Percentiles rank a stretch among this genome's conserved stretches.
These are phyloP conservation scores for Pogonognathellus flavescens DNA, from an alignment of 1,140 invertebrate genomes.

Conservation along the genomic window DNA sequence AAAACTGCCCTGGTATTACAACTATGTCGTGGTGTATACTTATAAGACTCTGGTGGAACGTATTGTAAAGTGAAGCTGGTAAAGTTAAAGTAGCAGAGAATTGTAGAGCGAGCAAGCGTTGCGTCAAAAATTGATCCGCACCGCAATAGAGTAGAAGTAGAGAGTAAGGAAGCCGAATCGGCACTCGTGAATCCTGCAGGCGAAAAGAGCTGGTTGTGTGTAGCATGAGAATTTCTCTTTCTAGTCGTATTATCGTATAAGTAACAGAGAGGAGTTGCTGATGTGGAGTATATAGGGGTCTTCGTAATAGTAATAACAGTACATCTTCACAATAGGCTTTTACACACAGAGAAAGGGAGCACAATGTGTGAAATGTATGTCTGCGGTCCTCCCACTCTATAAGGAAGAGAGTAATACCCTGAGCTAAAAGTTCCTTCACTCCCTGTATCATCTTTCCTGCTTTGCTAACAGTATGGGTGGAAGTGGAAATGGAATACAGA, in stretches of 20 bases:
- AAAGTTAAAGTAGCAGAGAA: background rate
- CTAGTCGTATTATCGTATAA: background rate
- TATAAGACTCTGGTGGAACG: no score
- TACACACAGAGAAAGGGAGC: background rate
- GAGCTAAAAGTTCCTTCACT: no score
- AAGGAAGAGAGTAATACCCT: background rate
- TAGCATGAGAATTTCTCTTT: slow-evolving; percentile 35
- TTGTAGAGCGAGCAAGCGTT: slow-evolving; percentile 15
- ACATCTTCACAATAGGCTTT: background rate
- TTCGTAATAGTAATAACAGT: background rate
- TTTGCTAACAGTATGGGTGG: no score
- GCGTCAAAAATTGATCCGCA: slow-evolving; percentile 46
- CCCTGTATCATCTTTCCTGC: no score
- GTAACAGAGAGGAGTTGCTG: background rate
- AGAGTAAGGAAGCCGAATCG: background rate
- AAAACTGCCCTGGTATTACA: no score
- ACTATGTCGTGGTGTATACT: no score
- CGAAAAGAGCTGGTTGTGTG: slow-evolving; percentile 16
- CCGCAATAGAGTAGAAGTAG: slow-evolving; percentile 3
- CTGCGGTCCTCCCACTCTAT: background rate
- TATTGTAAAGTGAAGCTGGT: background rate
- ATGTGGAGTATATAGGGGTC: no score
- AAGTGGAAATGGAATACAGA: no score
- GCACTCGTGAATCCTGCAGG: slow-evolving; percentile 19
- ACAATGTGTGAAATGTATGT: background rate